Percentiles rank a stretch among this genome's conserved stretches.
phyloP scores from a whole-genome alignment of 2,888 invertebrate genomes.

The Drosophila nr. medialis region DNA sequence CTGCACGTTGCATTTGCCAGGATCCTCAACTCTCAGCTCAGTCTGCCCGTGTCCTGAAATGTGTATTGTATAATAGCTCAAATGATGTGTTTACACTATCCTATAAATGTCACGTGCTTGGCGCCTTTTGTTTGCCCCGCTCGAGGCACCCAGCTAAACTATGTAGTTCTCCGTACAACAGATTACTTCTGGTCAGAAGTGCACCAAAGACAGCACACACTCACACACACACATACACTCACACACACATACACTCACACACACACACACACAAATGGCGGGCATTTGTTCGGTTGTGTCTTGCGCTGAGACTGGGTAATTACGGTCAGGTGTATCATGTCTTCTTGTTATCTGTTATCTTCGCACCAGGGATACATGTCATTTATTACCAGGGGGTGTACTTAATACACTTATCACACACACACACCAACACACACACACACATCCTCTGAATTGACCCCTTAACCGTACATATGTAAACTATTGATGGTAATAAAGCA shows the following conservation, averaged over 20 bases:
- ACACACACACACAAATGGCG: conserved; percentile 5
- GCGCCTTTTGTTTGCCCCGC: conserved; percentile 69
- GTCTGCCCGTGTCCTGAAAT: conserved; percentile 15
- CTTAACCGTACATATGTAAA: conserved; percentile 1
- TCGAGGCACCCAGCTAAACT: conserved; percentile 59
- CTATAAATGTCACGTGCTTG: conserved; percentile 80
- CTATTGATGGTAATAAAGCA: conserved; percentile 18
- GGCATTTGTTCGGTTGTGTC: conserved; percentile 6
- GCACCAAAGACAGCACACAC: conserved; percentile 17
- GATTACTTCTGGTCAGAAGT: conserved; percentile 58
- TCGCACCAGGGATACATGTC: conserved; percentile 50
- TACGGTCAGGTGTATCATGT: conserved; percentile 62
- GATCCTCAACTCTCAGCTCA: conserved; percentile 4
- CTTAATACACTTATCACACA: conserved; percentile 10
- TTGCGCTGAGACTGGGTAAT: conserved; percentile 52
- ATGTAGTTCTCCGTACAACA: conserved; percentile 61
- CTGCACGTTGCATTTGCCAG: conserved; percentile 35
- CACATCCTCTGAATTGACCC: neutral
- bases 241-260: conserved; percentile 2
- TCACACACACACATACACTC: conserved; percentile 13
- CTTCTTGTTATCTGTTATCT: conserved; percentile 69
- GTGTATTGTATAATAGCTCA: conserved; percentile 75
- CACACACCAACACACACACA: neutral
- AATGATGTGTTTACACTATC: conserved; percentile 81
- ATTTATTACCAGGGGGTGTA: conserved; percentile 45